Evolutionary conservation across 2,888 invertebrate species (phyloP).

Genomic region (Venusia cambrica): DNA sequence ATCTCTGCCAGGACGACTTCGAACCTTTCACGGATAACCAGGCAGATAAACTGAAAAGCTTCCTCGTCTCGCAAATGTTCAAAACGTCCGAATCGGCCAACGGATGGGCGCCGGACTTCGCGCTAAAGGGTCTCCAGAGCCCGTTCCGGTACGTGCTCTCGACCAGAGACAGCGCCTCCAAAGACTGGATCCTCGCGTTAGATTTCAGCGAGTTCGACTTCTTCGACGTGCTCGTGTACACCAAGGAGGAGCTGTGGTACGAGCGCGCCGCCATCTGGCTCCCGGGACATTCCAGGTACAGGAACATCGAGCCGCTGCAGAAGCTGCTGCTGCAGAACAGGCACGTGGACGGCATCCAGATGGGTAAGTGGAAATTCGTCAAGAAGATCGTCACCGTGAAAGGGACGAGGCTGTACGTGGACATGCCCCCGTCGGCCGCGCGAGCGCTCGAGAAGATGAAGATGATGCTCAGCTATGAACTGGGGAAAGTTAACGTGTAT

Average conservation of each 20-base stretch:
- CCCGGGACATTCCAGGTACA: slow-evolving; percentile 59
- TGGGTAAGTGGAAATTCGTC: slow-evolving; percentile 68
- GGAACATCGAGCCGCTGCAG: slow-evolving; percentile 52
- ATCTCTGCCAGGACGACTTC: slow-evolving; percentile 65
- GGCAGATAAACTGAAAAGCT: slow-evolving; percentile 49
- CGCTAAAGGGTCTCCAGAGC: slow-evolving; percentile 56
- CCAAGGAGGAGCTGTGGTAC: slow-evolving; percentile 66
- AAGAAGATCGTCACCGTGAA: slow-evolving; percentile 57
- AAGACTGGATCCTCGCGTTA: slow-evolving; percentile 56
- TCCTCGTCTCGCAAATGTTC: slow-evolving; percentile 52
- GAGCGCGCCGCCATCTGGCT: slow-evolving; percentile 71
- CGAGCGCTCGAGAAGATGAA: slow-evolving; percentile 56
- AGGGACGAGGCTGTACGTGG: slow-evolving; percentile 66
- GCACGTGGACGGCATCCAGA: slow-evolving; percentile 46
- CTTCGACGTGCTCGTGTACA: slow-evolving; percentile 61
- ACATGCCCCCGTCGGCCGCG: slow-evolving; percentile 66
- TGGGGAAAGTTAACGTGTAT: slow-evolving; percentile 66
- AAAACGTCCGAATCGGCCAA: slow-evolving; percentile 38
- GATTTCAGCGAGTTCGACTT: slow-evolving; percentile 51
- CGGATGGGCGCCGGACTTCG: slow-evolving; percentile 56
- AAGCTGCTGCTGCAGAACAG: slow-evolving; percentile 65
- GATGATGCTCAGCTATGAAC: slow-evolving; percentile 65
- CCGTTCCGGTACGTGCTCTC: slow-evolving; percentile 53
- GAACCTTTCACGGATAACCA: slow-evolving; percentile 48
- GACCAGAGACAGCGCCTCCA: slow-evolving; percentile 51